Evolutionary conservation across 2,888 invertebrate species (phyloP), one percentile per base, ranked within the genome.

Genomic region (Pristionchus mayeri): DNA sequence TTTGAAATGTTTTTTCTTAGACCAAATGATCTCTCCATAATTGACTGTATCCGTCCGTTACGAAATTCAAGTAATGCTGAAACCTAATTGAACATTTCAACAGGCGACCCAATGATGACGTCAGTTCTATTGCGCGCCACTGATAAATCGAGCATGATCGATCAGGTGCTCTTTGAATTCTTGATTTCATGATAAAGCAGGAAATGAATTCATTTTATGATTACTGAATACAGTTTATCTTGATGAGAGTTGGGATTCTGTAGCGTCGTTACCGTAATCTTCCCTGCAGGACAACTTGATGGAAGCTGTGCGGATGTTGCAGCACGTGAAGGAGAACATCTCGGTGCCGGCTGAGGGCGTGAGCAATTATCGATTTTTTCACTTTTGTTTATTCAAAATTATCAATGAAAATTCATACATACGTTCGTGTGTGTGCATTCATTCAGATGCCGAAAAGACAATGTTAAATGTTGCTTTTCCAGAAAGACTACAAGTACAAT

Each of bases 101-200:
- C n/a, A 90, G 91, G 91, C 7, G 92, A 92, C 85, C 92, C 92
- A 13, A 88, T 90, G 24, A 87, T 91, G 87, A 92, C 92, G 2
- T 90, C 91, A 2, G 88, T 92, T 3, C 84, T 92, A 30, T 85
- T 92, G 80, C 85, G 88, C 24, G 90, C 92, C 0, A 87, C 88
- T n/a, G 92, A 92, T 85, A 88, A 89, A 6, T 91, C 91, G 52
- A 88, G 89, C 11, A 91, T 92, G 91, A 67, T 60, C 67, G 52
- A 84, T 6, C 44, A 44, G 44, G 44, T 44, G 3, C 60, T 67
- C 27, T n/a, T 9, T 44, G 6, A 44, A 13, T 44, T 44, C 44
- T 44, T 6, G 44, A 44, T 13, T 44, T n/a, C n/a, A n/a, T n/a
- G n/a, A n/a, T n/a, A 44, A 44, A 44, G 44, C 44, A 44, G 44